Conservation (phyloP, 2,888 invertebrate species). For the Didymodactylos carnosus region DNA sequence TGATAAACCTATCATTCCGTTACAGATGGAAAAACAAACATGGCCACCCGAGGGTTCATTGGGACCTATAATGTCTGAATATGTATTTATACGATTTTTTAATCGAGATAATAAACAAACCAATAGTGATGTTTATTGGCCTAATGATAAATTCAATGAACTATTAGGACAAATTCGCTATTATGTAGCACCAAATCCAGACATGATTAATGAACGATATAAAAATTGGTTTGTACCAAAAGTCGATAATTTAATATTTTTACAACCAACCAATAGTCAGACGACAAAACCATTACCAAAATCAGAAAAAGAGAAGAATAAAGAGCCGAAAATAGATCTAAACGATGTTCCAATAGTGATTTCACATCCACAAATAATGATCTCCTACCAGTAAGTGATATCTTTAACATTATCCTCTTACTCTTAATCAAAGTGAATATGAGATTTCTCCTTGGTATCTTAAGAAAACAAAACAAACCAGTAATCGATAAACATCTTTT, state of each 20-base stretch:
- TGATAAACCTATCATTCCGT: conserved; percentile 27
- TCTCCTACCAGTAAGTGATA: too few relatives aligned
- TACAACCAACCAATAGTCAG: neutral
- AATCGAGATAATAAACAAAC: conserved; percentile 19
- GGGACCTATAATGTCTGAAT: conserved; percentile 31
- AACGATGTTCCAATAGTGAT: neutral
- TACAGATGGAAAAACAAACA: conserved; percentile 26
- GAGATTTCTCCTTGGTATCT: too few relatives aligned
- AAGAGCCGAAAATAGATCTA: neutral
- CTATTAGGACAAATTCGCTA: conserved; percentile 27
- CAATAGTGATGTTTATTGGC: conserved; percentile 24
- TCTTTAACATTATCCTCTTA: too few relatives aligned
- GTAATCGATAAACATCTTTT: too few relatives aligned
- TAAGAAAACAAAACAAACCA: too few relatives aligned
- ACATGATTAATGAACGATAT: conserved; percentile 1
- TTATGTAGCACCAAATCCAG: conserved; percentile 21
- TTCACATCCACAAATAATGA: conserved; percentile 19
- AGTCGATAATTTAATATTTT: neutral
- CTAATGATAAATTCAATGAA: conserved; percentile 25
- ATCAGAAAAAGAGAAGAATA: neutral
- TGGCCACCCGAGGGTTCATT: conserved; percentile 32
- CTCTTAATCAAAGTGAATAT: too few relatives aligned
- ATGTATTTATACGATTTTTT: conserved; percentile 27
- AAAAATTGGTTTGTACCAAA: neutral
- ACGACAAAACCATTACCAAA: neutral